Conservation (phyloP, 2,797 vertebrate genomes). For the Scyliorhinus canicula region DNA sequence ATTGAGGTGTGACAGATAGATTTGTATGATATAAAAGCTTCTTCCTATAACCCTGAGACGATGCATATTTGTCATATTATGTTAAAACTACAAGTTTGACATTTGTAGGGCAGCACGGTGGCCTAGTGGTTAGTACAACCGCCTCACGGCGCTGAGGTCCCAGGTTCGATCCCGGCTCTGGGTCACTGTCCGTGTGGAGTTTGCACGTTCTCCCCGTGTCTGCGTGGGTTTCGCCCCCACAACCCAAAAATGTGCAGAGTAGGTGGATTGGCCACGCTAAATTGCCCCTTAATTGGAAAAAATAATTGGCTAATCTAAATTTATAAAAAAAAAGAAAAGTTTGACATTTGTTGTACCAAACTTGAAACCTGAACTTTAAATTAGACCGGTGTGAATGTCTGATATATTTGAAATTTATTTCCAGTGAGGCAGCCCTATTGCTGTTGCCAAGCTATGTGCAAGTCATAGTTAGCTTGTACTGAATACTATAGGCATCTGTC, state of each 20-base stretch:
- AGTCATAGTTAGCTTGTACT: not conserved
- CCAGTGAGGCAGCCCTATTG: not conserved
- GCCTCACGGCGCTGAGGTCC: too few relatives aligned
- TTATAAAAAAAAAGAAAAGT: too few relatives aligned
- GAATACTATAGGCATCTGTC: not conserved
- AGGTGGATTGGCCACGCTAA: too few relatives aligned
- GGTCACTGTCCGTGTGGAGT: too few relatives aligned
- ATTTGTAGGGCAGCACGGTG: too few relatives aligned
- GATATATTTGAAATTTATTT: not conserved
- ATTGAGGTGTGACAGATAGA: not conserved
- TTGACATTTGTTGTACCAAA: not conserved
- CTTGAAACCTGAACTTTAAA: not conserved
- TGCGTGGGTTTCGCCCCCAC: too few relatives aligned
- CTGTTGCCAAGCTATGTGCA: not conserved
- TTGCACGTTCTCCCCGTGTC: too few relatives aligned
- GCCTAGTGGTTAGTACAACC: too few relatives aligned
- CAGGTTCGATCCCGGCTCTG: too few relatives aligned
- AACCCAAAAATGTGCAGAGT: too few relatives aligned
- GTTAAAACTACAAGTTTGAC: not conserved
- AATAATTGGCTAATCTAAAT: too few relatives aligned
- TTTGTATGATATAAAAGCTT: not conserved
- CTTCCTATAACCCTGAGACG: not conserved
- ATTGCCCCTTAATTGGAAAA: too few relatives aligned
- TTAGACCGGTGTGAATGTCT: not conserved
- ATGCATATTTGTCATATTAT: not conserved